phyloP scores from a whole-genome alignment of 64 coral and sea anemone species.

The Pachyseris speciosa region DNA sequence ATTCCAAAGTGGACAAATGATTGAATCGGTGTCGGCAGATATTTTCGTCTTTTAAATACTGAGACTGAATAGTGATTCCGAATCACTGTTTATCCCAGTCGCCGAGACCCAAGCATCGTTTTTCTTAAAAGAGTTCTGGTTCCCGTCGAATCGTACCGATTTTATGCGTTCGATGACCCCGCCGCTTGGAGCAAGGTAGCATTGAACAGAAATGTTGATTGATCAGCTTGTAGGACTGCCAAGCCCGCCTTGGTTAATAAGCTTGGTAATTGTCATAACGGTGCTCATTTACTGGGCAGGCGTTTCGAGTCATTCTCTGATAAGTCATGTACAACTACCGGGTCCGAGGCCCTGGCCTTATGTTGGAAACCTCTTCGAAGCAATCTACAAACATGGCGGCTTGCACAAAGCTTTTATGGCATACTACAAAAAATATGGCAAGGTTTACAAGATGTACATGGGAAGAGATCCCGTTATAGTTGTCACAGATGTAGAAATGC shows the following conservation, averaged over 20 bases:
- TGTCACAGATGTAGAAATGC: slow-evolving; percentile 55
- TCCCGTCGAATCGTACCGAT: too few species aligned
- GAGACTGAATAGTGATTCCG: too few species aligned
- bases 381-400: slow-evolving; percentile 30
- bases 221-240: neutral
- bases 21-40: too few species aligned
- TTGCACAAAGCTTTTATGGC: slow-evolving; percentile 40
- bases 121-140: too few species aligned
- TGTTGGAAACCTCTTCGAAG: slow-evolving; percentile 50
- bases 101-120: too few species aligned
- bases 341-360: slow-evolving; percentile 58
- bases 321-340: slow-evolving; percentile 25
- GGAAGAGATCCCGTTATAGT: slow-evolving; percentile 38
- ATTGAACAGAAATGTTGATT: neutral
- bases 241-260: neutral
- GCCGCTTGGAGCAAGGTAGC: neutral
- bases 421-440: slow-evolving; percentile 55
- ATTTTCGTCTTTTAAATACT: too few species aligned
- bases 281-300: slow-evolving; percentile 56
- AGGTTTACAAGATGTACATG: slow-evolving; percentile 50
- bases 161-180: too few species aligned
- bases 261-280: neutral
- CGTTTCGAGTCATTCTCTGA: slow-evolving; percentile 20
- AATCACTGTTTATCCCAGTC: too few species aligned
- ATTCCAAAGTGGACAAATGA: too few species aligned